Percentiles rank a stretch among this genome's conserved stretches.
Evolutionary conservation across 2,113 vertebrate species (phyloP).

Genomic region (Cygnus buccinator): DNA sequence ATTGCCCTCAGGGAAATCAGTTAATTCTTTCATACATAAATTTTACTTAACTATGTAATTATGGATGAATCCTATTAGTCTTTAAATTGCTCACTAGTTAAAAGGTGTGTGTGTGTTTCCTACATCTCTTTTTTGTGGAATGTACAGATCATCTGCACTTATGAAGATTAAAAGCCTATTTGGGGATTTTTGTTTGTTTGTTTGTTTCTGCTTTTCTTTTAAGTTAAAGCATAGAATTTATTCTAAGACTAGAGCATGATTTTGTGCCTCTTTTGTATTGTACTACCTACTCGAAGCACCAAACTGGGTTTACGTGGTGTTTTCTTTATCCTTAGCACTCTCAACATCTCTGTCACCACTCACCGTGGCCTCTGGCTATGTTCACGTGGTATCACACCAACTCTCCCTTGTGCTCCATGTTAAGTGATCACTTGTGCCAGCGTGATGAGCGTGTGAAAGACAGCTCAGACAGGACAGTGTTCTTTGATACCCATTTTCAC

Average conservation of each 20-base stretch:
- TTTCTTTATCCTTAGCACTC: not conserved
- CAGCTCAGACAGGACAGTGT: conserved; percentile 18
- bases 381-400: not conserved
- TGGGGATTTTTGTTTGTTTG: conserved; percentile 43
- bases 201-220: not conserved
- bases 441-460: not conserved
- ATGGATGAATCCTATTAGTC: conserved; percentile 78
- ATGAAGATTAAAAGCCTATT: conserved; percentile 70
- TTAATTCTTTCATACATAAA: conserved; percentile 81
- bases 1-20: conserved; percentile 78
- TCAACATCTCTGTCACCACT: not conserved
- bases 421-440: not conserved
- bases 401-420: not conserved
- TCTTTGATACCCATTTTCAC: conserved; percentile 1
- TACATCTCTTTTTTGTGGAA: conserved; percentile 56
- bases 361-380: not conserved
- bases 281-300: not conserved
- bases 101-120: conserved; percentile 74
- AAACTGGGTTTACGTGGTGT: not conserved
- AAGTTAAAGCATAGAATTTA: conserved; percentile 45
- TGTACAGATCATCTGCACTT: conserved; percentile 72
- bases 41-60: conserved; percentile 85
- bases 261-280: not conserved
- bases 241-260: not conserved
- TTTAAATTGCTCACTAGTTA: conserved; percentile 75